Conservation (phyloP, 2,888 invertebrate genomes). For the Napeogenes sylphis region DNA sequence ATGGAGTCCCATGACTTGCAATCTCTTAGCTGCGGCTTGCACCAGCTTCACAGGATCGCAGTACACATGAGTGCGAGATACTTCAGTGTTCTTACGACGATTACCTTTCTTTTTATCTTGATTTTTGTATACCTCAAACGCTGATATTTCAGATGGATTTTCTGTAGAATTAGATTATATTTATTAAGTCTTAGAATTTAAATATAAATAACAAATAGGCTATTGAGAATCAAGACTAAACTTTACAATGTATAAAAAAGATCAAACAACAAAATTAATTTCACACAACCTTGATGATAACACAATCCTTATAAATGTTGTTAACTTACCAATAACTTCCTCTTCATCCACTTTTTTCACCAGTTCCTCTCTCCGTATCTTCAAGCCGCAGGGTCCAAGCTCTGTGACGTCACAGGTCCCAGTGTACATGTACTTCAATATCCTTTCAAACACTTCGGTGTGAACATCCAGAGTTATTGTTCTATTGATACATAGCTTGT, state of each 20-base stretch:
- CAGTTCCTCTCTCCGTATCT: constrained; percentile 65
- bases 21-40: constrained; percentile 75
- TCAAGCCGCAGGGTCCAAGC: constrained; percentile 69
- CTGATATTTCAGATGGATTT: constrained; percentile 66
- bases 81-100: constrained; percentile 44
- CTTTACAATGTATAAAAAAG: no score
- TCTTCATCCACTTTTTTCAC: constrained; percentile 46
- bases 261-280: no score
- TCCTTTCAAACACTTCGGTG: constrained; percentile 82
- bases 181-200: neutral
- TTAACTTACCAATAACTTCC: constrained; percentile 54
- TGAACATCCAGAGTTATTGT: constrained; percentile 72
- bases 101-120: constrained; percentile 45
- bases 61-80: constrained; percentile 40
- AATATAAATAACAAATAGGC: neutral
- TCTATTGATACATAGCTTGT: constrained; percentile 45
- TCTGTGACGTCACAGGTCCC: constrained; percentile 80
- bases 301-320: neutral
- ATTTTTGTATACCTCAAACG: constrained; percentile 69
- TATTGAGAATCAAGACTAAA: no score
- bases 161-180: constrained; percentile 39
- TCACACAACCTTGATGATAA: neutral
- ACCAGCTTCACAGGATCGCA: constrained; percentile 77
- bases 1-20: constrained; percentile 71
- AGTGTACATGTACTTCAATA: constrained; percentile 83